Conservation (phyloP, 2,888 invertebrate species). For the Amphipyra berbera region DNA sequence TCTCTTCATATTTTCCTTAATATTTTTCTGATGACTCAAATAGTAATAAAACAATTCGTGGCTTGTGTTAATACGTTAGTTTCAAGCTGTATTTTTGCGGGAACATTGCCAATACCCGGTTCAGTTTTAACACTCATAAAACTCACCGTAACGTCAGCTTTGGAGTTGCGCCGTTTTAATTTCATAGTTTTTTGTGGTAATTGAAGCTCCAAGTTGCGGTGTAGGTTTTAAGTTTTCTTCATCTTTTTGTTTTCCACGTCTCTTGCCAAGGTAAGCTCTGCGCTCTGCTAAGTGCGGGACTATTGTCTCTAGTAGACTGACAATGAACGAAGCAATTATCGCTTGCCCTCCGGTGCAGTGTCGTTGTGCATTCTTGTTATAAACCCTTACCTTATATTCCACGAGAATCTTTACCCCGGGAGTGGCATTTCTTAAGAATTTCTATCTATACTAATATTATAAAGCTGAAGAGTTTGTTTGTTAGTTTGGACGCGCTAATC, state of each 20-base stretch:
- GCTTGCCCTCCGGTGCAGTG: no score
- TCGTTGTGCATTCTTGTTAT: no score
- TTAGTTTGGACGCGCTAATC: no score
- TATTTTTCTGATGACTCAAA: constrained; percentile 21
- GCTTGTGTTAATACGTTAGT: constrained; percentile 13
- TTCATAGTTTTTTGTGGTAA: constrained; percentile 7
- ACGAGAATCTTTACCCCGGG: no score
- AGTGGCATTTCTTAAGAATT: no score
- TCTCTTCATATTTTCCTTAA: neutral
- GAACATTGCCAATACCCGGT: constrained; percentile 34
- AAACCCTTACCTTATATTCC: no score
- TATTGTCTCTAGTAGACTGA: no score
- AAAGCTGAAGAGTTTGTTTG: no score
- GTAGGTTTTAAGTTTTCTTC: neutral
- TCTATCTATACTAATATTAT: no score
- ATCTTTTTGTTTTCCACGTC: neutral
- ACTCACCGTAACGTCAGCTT: constrained; percentile 5
- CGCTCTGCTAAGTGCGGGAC: no score
- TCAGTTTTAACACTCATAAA: constrained; percentile 29
- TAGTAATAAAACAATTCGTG: constrained; percentile 18
- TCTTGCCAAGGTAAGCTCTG: neutral
- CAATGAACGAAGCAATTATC: no score
- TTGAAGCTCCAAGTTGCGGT: neutral
- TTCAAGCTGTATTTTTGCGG: constrained; percentile 29
- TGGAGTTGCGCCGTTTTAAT: constrained; percentile 1